Evolutionary conservation across 1,140 invertebrate species (phyloP), one percentile per base, ranked within the genome.

Genomic region (Calephelis virginiensis): DNA sequence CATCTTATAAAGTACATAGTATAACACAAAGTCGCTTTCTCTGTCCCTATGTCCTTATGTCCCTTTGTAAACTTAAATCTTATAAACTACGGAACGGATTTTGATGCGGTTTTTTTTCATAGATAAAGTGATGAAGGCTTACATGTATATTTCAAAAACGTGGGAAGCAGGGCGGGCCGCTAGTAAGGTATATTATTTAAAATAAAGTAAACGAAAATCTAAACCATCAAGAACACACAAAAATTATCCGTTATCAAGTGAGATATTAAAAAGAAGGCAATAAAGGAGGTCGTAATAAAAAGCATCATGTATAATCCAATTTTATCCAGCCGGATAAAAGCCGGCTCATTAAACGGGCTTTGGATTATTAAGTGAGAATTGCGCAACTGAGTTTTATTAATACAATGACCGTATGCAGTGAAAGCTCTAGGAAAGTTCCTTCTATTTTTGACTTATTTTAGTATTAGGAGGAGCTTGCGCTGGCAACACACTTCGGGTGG

Each of bases 291-390:
- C 69, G 77, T 70, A 70, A 70, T 70, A 71, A 66, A 63, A 63
- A 47, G 62, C 46, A 48, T 17, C 46, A 47, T 12, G 46, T 48
- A 49, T 48, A 64, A 64, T 69, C 67, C 48, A 60, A 74, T 76
- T 79, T 85, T 85, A 86, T 81, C 75, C 77, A 43, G 74, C 70
- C 63, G 70, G 75, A 80, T 82, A 81, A 80, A 71, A 80, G 75
- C 75, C 72, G 75, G 65, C 76, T 83, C 83, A 83, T 86, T 86
- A 82, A 82, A 80, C 73, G 75, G 75, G 80, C 75, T 78, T 80
- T 69, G 79, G 84, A 86, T 88, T 86, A 88, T 82, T 79, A 85
- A 84, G 80, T 83, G 81, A 77, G 77, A 84, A 85, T 82, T 84
- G 77, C 81, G 74, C 72, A 77, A 79, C 73, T 76, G 78, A 81